Base-by-base conservation (phyloP, 2,113 vertebrate species). In the Xiphophorus maculatus region DNA sequence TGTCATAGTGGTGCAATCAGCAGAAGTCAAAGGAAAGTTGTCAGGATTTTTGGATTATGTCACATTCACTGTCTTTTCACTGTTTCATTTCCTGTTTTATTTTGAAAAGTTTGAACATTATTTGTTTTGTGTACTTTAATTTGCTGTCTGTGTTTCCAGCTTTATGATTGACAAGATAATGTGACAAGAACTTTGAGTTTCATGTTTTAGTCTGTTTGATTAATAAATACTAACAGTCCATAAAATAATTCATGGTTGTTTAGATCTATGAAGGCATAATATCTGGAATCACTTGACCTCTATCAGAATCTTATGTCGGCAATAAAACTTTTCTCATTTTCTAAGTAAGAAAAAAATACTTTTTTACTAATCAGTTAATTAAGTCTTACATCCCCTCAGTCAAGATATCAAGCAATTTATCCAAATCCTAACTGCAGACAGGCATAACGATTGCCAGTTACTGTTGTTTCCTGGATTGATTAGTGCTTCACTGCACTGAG, bases 401-500 rank as follows among this genome's bases (percentile, higher is more conserved):
- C 66, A 61, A 29, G 69, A 63, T 60, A 37, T 33, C 58, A 74
- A 61, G 69, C 64, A 72, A n/a, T 69, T 74, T 79, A 60, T 42
- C 51, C 76, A 79, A 63, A 84, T 71, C 70, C 67, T 58, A 37
- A 29, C 51, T 28, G 35, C 78, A 84, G 51, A 80, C 63, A 4
- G 0, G 51, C 64, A 72, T 40, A 32, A 73, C 64, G 69, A 35
- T 48, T 74, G 63, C 35, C 72, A 63, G 69, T 37, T 60, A 71
- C 40, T 72, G 79, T 64, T 82, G 67, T 72, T 71, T 80, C 74
- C 65, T 71, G 73, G 71, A 80, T 84, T 74, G 78, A 86, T 86
- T 74, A 80, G 54, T 69, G 73, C 48, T 75, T 44, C 63, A 1
- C 29, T 73, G 84, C 79, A 75, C 78, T 30, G 73, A 66, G 76